These are phyloP conservation scores for Parambassis ranga DNA, from an alignment of 2,797 vertebrate genomes.

Conservation along the genomic window DNA sequence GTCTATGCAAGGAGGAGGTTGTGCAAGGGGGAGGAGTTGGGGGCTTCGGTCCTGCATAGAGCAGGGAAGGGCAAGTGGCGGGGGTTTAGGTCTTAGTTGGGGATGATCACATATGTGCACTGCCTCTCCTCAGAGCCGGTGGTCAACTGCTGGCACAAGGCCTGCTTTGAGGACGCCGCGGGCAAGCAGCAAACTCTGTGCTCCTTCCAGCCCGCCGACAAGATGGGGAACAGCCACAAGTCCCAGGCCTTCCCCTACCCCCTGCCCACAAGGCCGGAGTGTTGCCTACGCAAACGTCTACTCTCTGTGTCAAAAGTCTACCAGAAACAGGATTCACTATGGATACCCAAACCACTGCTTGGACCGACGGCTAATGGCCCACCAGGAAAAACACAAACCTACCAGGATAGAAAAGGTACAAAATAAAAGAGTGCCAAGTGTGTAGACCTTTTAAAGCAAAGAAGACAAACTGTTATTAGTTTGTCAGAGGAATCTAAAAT, in stretches of 20 bases:
- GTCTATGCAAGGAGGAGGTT: constrained; percentile 36
- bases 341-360: constrained; percentile 84
- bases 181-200: constrained; percentile 76
- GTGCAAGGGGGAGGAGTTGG: constrained; percentile 54
- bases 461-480: background rate
- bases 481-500: background rate
- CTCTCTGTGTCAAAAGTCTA: constrained; percentile 80
- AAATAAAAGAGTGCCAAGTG: background rate
- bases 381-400: constrained; percentile 36
- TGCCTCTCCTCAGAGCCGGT: constrained; percentile 81
- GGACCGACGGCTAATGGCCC: constrained; percentile 54
- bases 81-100: constrained; percentile 58
- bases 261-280: constrained; percentile 65
- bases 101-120: constrained; percentile 86
- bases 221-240: constrained; percentile 84
- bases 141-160: constrained; percentile 82
- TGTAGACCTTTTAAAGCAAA: background rate
- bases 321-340: constrained; percentile 82
- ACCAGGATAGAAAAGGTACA: constrained; percentile 70
- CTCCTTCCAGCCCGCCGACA: constrained; percentile 59
- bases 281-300: constrained; percentile 79
- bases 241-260: constrained; percentile 50
- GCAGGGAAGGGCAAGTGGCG: constrained; percentile 46
- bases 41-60: constrained; percentile 39
- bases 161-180: constrained; percentile 78